Evolutionary conservation across 2,113 vertebrate genomes (phyloP).

Genomic region (Cyphomyrus discorhynchus): DNA sequence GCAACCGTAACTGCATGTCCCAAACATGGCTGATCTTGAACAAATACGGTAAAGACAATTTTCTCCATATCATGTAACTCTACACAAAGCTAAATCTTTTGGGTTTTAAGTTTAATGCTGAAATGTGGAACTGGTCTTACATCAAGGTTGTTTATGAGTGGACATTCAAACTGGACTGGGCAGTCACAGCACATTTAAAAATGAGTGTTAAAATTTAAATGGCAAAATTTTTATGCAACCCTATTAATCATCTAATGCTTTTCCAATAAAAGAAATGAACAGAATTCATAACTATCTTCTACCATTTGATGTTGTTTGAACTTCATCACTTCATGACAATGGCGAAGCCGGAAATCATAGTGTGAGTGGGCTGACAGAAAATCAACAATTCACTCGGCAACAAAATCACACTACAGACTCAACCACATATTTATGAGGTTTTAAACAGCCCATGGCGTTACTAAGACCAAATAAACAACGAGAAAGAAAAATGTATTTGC

Average conservation of each 20-base stretch:
- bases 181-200: not conserved
- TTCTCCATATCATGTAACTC: not conserved
- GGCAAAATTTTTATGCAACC: not conserved
- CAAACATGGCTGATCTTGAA: not conserved
- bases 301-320: not conserved
- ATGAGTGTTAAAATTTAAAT: not conserved
- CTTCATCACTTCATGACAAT: not conserved
- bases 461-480: not conserved
- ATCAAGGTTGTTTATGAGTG: not conserved
- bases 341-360: not conserved
- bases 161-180: not conserved
- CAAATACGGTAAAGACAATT: not conserved
- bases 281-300: not conserved
- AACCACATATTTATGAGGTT: not conserved
- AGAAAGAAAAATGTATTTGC: not conserved
- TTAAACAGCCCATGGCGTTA: not conserved
- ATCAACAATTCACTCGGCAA: not conserved
- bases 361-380: not conserved
- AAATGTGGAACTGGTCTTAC: not conserved
- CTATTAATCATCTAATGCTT: not conserved
- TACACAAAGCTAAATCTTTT: not conserved
- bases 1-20: not conserved
- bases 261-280: not conserved
- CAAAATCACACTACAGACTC: not conserved
- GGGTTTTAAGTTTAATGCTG: not conserved